These are phyloP conservation scores for Rhagologus leucostigma DNA, from an alignment of 2,113 vertebrate genomes.

Conservation along the genomic window DNA sequence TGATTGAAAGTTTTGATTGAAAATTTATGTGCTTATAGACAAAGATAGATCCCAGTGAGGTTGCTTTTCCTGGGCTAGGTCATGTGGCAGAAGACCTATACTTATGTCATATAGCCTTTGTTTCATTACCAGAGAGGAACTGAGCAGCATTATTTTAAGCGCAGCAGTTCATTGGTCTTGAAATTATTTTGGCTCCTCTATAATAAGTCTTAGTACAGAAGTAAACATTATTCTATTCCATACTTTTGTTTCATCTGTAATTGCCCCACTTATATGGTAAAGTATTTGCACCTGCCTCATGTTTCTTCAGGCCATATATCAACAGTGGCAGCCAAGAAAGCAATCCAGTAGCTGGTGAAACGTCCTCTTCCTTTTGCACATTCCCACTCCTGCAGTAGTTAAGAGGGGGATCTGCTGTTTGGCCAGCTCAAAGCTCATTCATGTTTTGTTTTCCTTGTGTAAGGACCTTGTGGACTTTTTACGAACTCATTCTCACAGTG, in stretches of 20 bases:
- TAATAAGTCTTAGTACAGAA: neutral
- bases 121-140: neutral
- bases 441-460: conserved; percentile 52
- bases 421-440: conserved; percentile 23
- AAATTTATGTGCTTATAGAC: neutral
- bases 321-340: neutral
- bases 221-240: neutral
- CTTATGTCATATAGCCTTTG: neutral
- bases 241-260: neutral
- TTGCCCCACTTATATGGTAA: neutral
- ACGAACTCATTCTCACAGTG: conserved; percentile 85
- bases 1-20: neutral
- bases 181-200: neutral
- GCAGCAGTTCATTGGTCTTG: neutral
- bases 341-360: neutral
- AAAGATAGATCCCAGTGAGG: neutral
- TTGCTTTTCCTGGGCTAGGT: neutral
- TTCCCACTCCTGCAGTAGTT: neutral
- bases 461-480: conserved; percentile 89
- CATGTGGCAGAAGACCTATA: neutral
- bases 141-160: neutral
- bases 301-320: neutral
- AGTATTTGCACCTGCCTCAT: neutral
- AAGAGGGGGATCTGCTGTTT: neutral
- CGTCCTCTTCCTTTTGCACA: neutral